Conservation (phyloP, 1,140 invertebrate genomes). For the Varroa destructor region DNA sequence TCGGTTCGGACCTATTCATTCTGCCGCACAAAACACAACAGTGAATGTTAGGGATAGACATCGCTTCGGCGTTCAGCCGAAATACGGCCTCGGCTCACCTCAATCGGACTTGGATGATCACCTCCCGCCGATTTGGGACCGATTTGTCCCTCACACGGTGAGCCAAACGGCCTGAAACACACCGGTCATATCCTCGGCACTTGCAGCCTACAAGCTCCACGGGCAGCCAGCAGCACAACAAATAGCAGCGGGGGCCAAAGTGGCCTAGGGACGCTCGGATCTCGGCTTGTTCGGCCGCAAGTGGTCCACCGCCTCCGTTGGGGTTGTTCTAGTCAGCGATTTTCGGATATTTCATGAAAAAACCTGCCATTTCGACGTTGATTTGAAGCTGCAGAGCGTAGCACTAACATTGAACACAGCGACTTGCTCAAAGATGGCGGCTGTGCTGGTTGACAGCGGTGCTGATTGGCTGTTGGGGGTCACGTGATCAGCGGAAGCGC, state of each 20-base stretch:
- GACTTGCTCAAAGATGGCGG: constrained; percentile 27
- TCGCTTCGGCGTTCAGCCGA: too few relatives aligned
- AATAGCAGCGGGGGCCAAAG: background rate
- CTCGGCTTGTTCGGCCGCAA: background rate
- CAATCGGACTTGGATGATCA: too few relatives aligned
- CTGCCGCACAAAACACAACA: too few relatives aligned
- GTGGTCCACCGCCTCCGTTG: background rate
- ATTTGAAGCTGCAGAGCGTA: constrained; percentile 27
- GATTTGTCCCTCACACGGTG: too few relatives aligned
- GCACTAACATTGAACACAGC: constrained; percentile 27
- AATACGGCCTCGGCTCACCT: too few relatives aligned
- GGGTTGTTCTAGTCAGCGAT: background rate
- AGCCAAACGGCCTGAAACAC: constrained; percentile 11
- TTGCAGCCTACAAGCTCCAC: background rate
- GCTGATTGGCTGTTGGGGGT: constrained; percentile 11
- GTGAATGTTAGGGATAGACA: too few relatives aligned
- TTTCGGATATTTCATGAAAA: constrained; percentile 11
- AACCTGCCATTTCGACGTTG: constrained; percentile 25
- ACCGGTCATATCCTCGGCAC: constrained; percentile 25
- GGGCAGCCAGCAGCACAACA: constrained; percentile 9
- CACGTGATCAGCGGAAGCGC: constrained; percentile 26
- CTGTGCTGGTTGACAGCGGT: constrained; percentile 21
- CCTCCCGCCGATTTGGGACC: too few relatives aligned
- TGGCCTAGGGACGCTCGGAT: background rate
- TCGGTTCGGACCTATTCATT: too few relatives aligned